phyloP scores from a whole-genome alignment of 2,888 invertebrate species.

The Phoronis australis region DNA sequence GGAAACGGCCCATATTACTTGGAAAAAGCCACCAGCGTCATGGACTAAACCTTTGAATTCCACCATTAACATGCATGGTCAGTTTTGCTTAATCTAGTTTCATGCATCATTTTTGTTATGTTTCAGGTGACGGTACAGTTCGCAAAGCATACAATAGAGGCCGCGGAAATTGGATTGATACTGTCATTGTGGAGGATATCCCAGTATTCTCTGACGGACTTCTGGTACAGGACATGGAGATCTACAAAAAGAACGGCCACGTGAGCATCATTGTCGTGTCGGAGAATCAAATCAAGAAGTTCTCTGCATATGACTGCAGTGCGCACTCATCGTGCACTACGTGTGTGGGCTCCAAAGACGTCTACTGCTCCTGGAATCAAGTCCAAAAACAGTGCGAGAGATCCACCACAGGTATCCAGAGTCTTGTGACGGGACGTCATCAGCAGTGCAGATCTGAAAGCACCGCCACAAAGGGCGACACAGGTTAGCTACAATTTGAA shows the following conservation, averaged over 20 bases:
- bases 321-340: constrained; percentile 69
- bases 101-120: constrained; percentile 12
- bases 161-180: constrained; percentile 65
- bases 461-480: too few relatives aligned
- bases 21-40: too few relatives aligned
- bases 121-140: constrained; percentile 80
- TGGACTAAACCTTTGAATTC: too few relatives aligned
- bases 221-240: constrained; percentile 34
- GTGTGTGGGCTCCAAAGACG: constrained; percentile 10
- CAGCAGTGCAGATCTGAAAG: too few relatives aligned
- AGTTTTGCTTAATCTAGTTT: too few relatives aligned
- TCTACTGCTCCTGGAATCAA: too few relatives aligned
- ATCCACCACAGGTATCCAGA: too few relatives aligned
- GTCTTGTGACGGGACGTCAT: too few relatives aligned
- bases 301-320: constrained; percentile 78
- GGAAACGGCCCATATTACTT: too few relatives aligned
- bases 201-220: constrained; percentile 60
- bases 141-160: constrained; percentile 86
- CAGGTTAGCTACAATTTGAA: too few relatives aligned
- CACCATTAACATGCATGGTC: too few relatives aligned
- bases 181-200: constrained; percentile 80
- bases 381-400: too few relatives aligned
- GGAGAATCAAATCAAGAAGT: constrained; percentile 76
- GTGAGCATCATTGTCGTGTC: constrained; percentile 77
- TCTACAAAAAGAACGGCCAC: constrained; percentile 57